These are phyloP conservation scores for Epizoanthus stellaris DNA, from an alignment of 92 coral and sea anemone genomes.

Conservation along the genomic window DNA sequence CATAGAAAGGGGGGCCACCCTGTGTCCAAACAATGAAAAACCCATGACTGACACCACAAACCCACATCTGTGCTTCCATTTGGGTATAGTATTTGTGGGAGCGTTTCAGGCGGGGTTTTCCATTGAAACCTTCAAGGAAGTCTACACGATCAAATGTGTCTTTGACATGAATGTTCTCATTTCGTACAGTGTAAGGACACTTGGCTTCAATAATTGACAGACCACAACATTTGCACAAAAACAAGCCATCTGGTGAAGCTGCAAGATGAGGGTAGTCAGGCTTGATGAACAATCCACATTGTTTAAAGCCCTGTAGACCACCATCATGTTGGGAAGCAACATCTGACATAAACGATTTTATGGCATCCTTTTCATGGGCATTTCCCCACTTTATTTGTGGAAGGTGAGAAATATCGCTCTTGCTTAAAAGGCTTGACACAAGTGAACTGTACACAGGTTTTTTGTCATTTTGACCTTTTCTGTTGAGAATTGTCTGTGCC, in stretches of 20 bases:
- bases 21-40: conserved; percentile 58
- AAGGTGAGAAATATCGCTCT: conserved; percentile 53
- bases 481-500: conserved; percentile 43
- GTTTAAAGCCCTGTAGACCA: conserved; percentile 58
- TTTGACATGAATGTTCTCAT: conserved; percentile 55
- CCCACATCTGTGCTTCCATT: conserved; percentile 70
- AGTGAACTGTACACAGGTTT: conserved; percentile 36
- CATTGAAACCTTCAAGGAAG: conserved; percentile 64
- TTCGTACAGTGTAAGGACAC: conserved; percentile 48
- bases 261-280: conserved; percentile 65
- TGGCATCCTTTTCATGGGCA: conserved; percentile 65
- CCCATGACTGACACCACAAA: conserved; percentile 60
- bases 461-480: conserved; percentile 44
- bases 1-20: conserved; percentile 57
- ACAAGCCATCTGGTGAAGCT: conserved; percentile 63
- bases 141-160: conserved; percentile 36
- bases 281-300: conserved; percentile 55
- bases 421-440: conserved; percentile 54
- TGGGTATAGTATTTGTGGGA: conserved; percentile 73
- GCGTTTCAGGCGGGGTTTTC: conserved; percentile 64
- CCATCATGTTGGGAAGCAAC: conserved; percentile 72
- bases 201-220: conserved; percentile 53
- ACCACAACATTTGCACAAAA: conserved; percentile 54
- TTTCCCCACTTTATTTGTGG: conserved; percentile 57
- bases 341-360: conserved; percentile 64